Percentiles rank a stretch among this genome's conserved stretches.
Evolutionary conservation across 2,888 invertebrate species (phyloP).

Genomic region (Phengaris arion): DNA sequence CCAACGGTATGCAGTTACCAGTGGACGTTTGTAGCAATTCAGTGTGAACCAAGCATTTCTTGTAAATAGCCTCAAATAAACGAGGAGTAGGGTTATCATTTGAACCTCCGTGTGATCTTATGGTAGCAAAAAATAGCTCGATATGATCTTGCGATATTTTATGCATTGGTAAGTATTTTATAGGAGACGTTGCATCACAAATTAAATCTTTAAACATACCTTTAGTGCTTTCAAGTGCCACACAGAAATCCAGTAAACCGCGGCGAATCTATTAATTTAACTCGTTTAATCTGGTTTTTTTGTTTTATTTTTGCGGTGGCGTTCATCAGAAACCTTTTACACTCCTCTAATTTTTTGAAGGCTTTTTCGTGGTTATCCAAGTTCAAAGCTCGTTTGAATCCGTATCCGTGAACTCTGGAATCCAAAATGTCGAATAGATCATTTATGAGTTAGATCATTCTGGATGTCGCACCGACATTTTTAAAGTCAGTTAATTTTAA

Average conservation of each 20-base stretch:
- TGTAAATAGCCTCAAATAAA: constrained; percentile 38
- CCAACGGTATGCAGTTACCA: constrained; percentile 26
- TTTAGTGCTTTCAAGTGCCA: no score
- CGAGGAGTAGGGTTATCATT: constrained; percentile 36
- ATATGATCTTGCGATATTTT: constrained; percentile 30
- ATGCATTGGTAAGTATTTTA: neutral
- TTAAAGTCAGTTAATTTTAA: neutral
- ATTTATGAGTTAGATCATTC: no score
- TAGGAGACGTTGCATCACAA: no score
- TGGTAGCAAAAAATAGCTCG: constrained; percentile 34
- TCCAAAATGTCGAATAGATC: constrained; percentile 8
- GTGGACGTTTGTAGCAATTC: neutral
- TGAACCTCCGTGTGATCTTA: constrained; percentile 35
- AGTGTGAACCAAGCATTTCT: constrained; percentile 30
- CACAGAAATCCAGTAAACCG: no score
- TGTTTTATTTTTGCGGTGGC: no score
- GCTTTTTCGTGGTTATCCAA: neutral
- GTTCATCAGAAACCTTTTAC: no score
- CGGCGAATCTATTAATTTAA: no score
- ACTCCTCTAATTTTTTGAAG: neutral
- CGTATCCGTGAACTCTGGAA: constrained; percentile 16
- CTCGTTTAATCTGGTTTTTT: no score
- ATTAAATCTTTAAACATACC: no score
- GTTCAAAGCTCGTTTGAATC: neutral
- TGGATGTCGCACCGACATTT: no score